Percentiles rank a stretch among this genome's conserved stretches.
Conservation (phyloP, 2,797 vertebrate species). For the Apodemus agrarius region DNA sequence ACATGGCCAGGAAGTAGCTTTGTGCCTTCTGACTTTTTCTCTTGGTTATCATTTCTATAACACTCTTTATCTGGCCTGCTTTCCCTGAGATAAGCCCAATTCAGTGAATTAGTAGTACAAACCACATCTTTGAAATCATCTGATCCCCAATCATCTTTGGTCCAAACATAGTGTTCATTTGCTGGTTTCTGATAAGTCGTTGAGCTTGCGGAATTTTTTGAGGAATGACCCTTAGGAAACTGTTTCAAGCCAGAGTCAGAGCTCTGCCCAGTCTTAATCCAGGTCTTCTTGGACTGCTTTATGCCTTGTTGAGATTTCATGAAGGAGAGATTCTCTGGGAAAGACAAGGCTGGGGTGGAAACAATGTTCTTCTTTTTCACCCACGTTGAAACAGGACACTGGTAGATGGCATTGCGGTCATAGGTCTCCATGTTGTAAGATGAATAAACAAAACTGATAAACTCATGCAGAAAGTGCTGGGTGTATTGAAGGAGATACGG, state of each 20-base stretch:
- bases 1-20: neutral
- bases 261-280: conserved; percentile 5
- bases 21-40: conserved; percentile 34
- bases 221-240: conserved; percentile 44
- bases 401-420: conserved; percentile 74
- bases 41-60: neutral
- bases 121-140: neutral
- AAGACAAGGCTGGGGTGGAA: conserved; percentile 29
- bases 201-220: conserved; percentile 13
- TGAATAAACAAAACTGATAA: conserved; percentile 81
- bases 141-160: conserved; percentile 34
- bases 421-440: conserved; percentile 80
- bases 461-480: conserved; percentile 82
- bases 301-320: neutral
- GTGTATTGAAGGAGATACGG: conserved; percentile 80
- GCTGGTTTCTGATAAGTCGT: neutral
- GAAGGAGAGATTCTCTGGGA: neutral
- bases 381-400: conserved; percentile 45
- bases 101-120: neutral
- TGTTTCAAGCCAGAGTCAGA: conserved; percentile 49
- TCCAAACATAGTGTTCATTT: neutral
- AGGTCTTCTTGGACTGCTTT: neutral
- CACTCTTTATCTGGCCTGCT: neutral
- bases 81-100: conserved; percentile 26
- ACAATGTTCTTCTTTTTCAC: neutral